Evolutionary conservation across 2,113 vertebrate genomes (phyloP), one percentile per base, ranked within the genome.

Genomic region (Psammodynastes pulverulentus): DNA sequence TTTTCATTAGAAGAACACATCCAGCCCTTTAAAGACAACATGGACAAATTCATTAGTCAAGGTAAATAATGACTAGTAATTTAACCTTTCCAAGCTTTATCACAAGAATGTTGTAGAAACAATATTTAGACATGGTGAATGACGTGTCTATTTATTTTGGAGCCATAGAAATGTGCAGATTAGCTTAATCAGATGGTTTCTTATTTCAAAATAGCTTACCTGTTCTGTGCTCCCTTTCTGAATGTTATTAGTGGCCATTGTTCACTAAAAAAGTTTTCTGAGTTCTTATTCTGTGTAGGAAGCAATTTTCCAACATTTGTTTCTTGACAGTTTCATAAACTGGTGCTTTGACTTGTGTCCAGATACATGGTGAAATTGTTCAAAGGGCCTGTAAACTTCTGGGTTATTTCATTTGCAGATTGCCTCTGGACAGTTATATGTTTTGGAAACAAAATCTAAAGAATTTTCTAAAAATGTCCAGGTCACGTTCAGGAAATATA

Each of bases 1-100:
- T 97, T 98, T 86, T 99, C 98, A 24, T 97, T 98, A 39, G 97
- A 98, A 88, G 98, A 99, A n/a, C 97, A 99, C 95, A 97, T 99
- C 90, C 98, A 99, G 93, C 99, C 99, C 93, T 99, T 99, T 96
- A 99, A 99, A 97, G 98, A 98, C 93, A 98, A 98, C 95, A 99
- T 99, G 99, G 98, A 99, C 15, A 97, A 97, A 39, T 99, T 99
- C 96, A 97, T 99, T 54, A 95, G 95, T 96, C 97, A 98, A 98
- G 99, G 99, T 99, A 98, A 98, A 95, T 93, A 93, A 94, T 91
- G 93, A 93, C 94, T 95, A 45, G 8, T 95, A 91, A 87, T 94
- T 93, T 95, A 94, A 91, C 92, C 86, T 94, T 95, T 96, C 91
- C 92, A 91, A 91, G 89, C 89, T 90, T 95, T 94, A 93, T 95